A percentile compares a stretch with the other conserved stretches of the same genome.
Evolutionary conservation across 2,797 vertebrate genomes (phyloP).

Genomic region (Erpetoichthys calabaricus): DNA sequence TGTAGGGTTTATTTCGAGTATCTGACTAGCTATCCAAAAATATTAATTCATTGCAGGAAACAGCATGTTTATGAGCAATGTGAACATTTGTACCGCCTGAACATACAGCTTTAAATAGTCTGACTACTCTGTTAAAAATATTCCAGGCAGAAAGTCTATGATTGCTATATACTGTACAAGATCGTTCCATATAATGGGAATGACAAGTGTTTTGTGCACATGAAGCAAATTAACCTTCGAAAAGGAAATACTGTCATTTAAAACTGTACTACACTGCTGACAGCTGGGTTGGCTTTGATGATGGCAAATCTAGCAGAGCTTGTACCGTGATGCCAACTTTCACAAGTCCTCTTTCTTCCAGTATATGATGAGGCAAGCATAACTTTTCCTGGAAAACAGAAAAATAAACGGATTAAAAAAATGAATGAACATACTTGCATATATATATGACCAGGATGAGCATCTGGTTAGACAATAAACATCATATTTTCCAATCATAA

Average conservation of each 20-base stretch:
- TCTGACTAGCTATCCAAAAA: no score
- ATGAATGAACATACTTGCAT: background rate
- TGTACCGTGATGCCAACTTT: conserved; percentile 88
- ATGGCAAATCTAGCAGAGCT: conserved; percentile 79
- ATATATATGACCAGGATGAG: no score
- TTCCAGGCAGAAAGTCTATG: background rate
- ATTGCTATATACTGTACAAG: background rate
- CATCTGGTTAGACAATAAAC: no score
- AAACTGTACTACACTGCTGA: conserved; percentile 57
- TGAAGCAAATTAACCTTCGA: background rate
- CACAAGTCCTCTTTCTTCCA: conserved; percentile 88
- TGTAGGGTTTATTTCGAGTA: background rate
- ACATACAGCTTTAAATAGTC: no score
- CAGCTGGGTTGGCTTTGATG: conserved; percentile 63
- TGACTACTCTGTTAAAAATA: background rate
- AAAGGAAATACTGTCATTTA: background rate
- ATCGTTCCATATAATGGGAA: background rate
- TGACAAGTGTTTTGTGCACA: conserved; percentile 2
- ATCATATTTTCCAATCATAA: no score
- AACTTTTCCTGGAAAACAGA: conserved; percentile 69
- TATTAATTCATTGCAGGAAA: no score
- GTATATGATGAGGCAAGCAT: conserved; percentile 93
- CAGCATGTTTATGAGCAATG: no score
- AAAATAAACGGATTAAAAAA: conserved; percentile 5
- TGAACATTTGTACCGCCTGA: no score